Percentiles rank a stretch among this genome's conserved stretches.
phyloP scores from a whole-genome alignment of 2,888 invertebrate species.

The Lathronympha strigana region DNA sequence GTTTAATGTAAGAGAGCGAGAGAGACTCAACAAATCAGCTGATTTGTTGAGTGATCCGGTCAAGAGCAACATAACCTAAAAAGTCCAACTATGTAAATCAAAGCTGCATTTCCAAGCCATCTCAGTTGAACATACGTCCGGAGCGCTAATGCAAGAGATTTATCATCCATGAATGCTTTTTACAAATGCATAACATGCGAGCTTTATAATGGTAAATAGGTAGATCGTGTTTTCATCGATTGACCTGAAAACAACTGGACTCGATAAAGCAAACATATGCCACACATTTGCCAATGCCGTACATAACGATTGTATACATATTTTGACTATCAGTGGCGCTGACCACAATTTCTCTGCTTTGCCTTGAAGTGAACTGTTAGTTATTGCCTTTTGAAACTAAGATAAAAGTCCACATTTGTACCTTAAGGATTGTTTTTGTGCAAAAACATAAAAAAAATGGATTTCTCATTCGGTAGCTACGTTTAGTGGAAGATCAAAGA shows the following conservation, averaged over 20 bases:
- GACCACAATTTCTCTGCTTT: too few species aligned
- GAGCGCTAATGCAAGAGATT: not conserved
- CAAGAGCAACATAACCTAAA: not conserved
- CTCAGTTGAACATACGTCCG: not conserved
- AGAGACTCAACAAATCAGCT: too few species aligned
- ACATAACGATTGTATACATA: too few species aligned
- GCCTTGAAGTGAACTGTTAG: too few species aligned
- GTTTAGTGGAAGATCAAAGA: not conserved
- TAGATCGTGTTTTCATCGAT: constrained; percentile 7
- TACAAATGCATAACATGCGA: not conserved
- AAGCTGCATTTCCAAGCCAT: not conserved
- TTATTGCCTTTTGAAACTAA: too few species aligned
- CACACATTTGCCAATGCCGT: too few species aligned
- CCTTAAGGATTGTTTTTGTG: too few species aligned
- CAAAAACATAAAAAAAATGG: too few species aligned
- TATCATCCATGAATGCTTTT: not conserved
- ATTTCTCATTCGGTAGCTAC: too few species aligned
- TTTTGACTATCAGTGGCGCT: too few species aligned
- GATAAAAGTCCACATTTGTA: too few species aligned
- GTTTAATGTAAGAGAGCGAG: too few species aligned
- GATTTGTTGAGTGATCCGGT: not conserved
- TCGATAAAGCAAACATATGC: constrained; percentile 11
- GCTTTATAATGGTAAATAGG: not conserved
- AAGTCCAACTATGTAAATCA: not conserved
- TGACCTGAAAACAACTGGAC: constrained; percentile 16